phyloP scores from a whole-genome alignment of 2,797 vertebrate species.

The Pitangus sulphuratus region DNA sequence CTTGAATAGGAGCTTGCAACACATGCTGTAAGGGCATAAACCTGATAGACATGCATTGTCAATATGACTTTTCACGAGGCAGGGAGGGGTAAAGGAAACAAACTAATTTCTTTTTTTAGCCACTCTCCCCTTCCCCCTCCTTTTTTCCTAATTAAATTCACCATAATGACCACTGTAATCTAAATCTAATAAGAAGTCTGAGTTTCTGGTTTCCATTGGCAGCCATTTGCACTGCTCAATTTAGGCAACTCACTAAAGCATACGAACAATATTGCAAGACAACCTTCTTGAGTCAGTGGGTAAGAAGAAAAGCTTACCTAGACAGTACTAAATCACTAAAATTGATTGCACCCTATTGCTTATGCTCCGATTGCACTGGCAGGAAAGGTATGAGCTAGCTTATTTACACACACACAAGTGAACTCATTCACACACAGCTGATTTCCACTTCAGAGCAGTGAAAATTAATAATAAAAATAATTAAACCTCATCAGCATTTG shows the following conservation, averaged over 20 bases:
- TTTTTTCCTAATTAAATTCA: not conserved
- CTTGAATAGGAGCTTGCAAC: not conserved
- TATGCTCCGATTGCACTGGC: not conserved
- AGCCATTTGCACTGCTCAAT: not conserved
- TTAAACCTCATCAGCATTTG: slow-evolving; percentile 24
- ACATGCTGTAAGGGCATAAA: not conserved
- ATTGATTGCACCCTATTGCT: slow-evolving; percentile 2
- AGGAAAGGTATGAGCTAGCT: not conserved
- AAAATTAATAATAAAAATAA: slow-evolving; percentile 60
- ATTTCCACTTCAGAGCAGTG: not conserved
- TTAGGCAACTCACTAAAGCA: not conserved
- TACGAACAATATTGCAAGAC: not conserved
- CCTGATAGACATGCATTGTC: not conserved
- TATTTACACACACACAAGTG: not conserved
- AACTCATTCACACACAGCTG: not conserved
- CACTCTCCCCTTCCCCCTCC: not conserved
- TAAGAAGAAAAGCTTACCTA: slow-evolving; percentile 32
- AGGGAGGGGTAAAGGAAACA: not conserved
- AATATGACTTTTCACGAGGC: not conserved
- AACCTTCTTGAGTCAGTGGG: slow-evolving; percentile 1
- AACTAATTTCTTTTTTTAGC: not conserved
- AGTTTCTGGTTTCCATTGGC: slow-evolving; percentile 8
- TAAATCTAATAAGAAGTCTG: slow-evolving; percentile 6
- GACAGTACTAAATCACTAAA: slow-evolving; percentile 21
- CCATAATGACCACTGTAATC: not conserved